Conservation (phyloP, 2,888 invertebrate genomes). For the Hemicrepidius hirtus region DNA sequence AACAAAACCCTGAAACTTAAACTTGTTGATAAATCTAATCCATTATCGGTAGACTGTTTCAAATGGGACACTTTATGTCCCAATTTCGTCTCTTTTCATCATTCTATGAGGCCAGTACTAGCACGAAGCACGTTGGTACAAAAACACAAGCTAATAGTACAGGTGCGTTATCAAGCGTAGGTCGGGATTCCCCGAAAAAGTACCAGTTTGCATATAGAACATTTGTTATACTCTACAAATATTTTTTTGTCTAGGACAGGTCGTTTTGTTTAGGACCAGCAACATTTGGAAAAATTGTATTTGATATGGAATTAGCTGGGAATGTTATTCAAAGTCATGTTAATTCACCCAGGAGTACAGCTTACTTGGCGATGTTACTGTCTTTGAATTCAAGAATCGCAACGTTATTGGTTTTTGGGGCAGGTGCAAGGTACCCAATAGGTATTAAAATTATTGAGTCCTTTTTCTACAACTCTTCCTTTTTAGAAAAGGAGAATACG, state of each 20-base stretch:
- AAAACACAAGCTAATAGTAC: constrained; percentile 75
- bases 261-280: constrained; percentile 89
- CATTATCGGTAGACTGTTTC: constrained; percentile 61
- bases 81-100: constrained; percentile 74
- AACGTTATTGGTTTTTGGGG: constrained; percentile 78
- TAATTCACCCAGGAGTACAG: constrained; percentile 85
- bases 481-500: constrained; percentile 79
- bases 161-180: no score
- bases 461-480: no score
- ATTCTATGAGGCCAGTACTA: constrained; percentile 74
- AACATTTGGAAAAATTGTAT: constrained; percentile 81
- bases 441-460: background rate
- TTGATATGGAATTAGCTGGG: constrained; percentile 79
- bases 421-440: constrained; percentile 71
- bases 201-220: no score
- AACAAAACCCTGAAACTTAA: constrained; percentile 62
- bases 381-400: constrained; percentile 77
- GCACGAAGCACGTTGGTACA: constrained; percentile 76
- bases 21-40: constrained; percentile 58
- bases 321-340: constrained; percentile 87
- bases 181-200: background rate
- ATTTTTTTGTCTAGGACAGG: constrained; percentile 76
- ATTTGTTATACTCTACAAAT: no score
- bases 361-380: constrained; percentile 83
- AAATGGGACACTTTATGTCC: constrained; percentile 73